These are phyloP conservation scores for Chrosomus eos DNA, from an alignment of 2,797 vertebrate species.

Conservation along the genomic window DNA sequence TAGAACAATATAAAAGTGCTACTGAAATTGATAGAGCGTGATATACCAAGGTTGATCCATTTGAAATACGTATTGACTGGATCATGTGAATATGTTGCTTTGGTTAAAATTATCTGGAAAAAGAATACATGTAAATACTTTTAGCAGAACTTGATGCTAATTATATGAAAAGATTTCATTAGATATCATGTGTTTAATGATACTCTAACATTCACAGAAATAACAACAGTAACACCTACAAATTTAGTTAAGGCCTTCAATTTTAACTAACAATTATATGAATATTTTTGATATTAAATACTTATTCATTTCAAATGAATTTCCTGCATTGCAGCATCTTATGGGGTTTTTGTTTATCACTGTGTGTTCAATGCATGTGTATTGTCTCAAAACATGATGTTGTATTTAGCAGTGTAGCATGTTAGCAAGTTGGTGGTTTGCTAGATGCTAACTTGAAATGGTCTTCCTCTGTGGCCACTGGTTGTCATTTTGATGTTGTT, in stretches of 20 bases:
- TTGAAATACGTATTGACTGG: neutral
- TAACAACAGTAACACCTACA: neutral
- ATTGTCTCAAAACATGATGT: neutral
- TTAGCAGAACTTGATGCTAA: neutral
- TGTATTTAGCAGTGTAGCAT: neutral
- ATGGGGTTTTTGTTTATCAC: neutral
- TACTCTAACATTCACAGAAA: neutral
- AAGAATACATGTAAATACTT: neutral
- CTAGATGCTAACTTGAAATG: neutral
- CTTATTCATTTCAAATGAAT: neutral
- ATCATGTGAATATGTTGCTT: neutral
- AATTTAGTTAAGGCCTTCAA: no score
- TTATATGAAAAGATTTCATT: neutral
- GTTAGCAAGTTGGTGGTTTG: neutral
- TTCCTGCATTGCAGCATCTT: neutral
- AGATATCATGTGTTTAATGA: neutral
- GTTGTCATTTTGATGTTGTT: slow-evolving; percentile 12
- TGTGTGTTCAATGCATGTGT: neutral
- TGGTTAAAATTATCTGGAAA: neutral
- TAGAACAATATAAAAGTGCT: neutral
- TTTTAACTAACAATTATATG: neutral
- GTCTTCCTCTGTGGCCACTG: neutral
- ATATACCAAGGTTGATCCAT: neutral
- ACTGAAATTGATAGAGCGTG: neutral
- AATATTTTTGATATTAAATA: neutral